Evolutionary conservation across 92 coral and sea anemone species (phyloP).

Genomic region (Muricea muricata): DNA sequence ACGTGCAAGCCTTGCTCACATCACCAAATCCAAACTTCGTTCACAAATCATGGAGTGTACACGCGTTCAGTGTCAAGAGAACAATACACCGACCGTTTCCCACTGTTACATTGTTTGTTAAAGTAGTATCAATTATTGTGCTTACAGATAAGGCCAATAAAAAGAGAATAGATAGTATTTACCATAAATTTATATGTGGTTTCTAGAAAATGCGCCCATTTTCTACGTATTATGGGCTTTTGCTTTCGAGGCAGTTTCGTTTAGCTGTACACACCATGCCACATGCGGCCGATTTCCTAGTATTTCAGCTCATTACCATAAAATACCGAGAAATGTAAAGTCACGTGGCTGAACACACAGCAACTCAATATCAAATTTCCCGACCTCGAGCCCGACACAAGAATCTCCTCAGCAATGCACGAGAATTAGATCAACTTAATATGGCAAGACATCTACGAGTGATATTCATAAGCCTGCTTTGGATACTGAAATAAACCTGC

Average conservation of each 20-base stretch:
- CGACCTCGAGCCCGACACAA: too few species aligned
- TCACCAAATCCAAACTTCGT: background rate
- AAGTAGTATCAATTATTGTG: too few species aligned
- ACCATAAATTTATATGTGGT: background rate
- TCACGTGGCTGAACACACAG: background rate
- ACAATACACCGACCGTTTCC: background rate
- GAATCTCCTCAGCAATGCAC: too few species aligned
- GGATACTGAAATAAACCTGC: too few species aligned
- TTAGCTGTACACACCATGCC: background rate
- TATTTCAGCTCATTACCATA: background rate
- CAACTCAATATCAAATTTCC: background rate
- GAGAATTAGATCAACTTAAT: too few species aligned
- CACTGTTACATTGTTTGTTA: background rate
- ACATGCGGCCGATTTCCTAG: slow-evolving; percentile 4
- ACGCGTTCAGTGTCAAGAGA: background rate
- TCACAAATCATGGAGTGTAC: background rate
- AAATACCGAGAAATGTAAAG: background rate
- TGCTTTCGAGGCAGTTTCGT: background rate
- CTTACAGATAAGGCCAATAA: too few species aligned
- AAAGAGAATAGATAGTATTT: background rate
- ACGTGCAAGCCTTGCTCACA: too few species aligned
- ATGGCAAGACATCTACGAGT: too few species aligned
- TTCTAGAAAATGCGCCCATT: background rate
- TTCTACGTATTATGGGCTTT: background rate
- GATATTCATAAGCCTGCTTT: too few species aligned